Percentiles rank a stretch among this genome's conserved stretches.
Conservation (phyloP, 2,797 vertebrate species). For the Tenualosa thibaudeaui region DNA sequence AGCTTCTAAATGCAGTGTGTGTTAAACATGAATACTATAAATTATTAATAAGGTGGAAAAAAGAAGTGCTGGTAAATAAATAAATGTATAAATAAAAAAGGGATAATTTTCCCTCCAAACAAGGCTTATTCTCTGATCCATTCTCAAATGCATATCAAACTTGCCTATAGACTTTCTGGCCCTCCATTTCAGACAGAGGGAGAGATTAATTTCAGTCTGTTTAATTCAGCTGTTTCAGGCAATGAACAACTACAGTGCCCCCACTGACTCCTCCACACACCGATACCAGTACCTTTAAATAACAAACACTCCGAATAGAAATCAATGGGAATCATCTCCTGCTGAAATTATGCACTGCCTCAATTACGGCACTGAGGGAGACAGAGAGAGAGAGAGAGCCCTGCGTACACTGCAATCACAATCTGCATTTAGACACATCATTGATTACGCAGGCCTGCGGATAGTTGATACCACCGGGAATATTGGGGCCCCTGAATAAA, state of each 20-base stretch:
- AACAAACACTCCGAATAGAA: conserved; percentile 38
- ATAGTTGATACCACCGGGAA: conserved; percentile 67
- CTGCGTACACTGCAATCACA: conserved; percentile 73
- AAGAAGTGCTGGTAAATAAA: neutral
- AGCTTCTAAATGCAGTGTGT: neutral
- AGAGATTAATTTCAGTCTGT: conserved; percentile 2
- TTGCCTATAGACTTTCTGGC: neutral
- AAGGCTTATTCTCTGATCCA: neutral
- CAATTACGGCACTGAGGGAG: conserved; percentile 29
- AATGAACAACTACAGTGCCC: neutral
- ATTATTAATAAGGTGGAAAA: neutral
- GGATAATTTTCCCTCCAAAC: neutral
- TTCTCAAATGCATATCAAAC: neutral
- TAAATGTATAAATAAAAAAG: neutral
- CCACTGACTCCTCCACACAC: neutral
- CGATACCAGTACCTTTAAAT: conserved; percentile 35
- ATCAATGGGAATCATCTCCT: conserved; percentile 44
- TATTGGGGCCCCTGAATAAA: conserved; percentile 37
- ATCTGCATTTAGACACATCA: conserved; percentile 77
- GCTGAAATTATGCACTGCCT: conserved; percentile 38
- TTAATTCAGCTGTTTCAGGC: conserved; percentile 11
- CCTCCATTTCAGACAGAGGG: neutral
- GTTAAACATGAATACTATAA: neutral
- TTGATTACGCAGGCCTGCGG: conserved; percentile 71
- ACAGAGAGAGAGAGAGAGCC: conserved; percentile 13